phyloP scores from a whole-genome alignment of 2,888 invertebrate species.

The Cecidostiba fungosa region DNA sequence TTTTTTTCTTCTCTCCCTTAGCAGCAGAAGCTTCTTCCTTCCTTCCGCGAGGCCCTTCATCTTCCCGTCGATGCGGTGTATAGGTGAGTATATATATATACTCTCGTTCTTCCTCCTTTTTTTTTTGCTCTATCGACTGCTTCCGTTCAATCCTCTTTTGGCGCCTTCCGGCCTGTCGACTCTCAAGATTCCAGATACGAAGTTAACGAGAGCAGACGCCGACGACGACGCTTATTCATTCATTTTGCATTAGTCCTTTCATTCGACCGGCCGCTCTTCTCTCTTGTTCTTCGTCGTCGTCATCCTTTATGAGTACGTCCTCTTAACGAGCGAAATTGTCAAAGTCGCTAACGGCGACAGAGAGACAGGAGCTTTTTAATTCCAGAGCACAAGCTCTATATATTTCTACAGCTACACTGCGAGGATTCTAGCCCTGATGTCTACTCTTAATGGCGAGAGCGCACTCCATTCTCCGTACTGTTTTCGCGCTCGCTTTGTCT shows the following conservation, averaged over 20 bases:
- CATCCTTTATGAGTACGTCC: slow-evolving; percentile 20
- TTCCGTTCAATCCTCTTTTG: slow-evolving; percentile 58
- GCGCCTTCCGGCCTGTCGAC: slow-evolving; percentile 53
- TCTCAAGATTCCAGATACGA: slow-evolving; percentile 55
- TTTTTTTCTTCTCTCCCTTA: background rate
- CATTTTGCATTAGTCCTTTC: slow-evolving; percentile 59
- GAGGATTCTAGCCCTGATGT: background rate
- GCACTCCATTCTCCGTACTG: background rate
- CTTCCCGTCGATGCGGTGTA: slow-evolving; percentile 4
- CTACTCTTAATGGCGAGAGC: background rate
- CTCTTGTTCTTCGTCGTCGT: background rate
- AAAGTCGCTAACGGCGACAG: slow-evolving; percentile 32
- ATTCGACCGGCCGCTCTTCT: background rate
- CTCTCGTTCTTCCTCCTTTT: background rate
- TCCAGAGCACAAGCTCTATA: slow-evolving; percentile 9
- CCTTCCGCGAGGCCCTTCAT: slow-evolving; percentile 27
- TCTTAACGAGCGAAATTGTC: slow-evolving; percentile 58
- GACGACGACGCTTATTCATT: slow-evolving; percentile 53
- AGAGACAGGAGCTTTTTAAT: background rate
- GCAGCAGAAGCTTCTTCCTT: background rate
- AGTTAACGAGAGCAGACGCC: slow-evolving; percentile 57
- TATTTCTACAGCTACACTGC: slow-evolving; percentile 7
- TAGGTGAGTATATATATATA: background rate
- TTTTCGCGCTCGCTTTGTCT: background rate
- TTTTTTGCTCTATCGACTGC: slow-evolving; percentile 55